phyloP scores from a whole-genome alignment of 1,140 invertebrate genomes.

The Trypoxylus dichotomus region DNA sequence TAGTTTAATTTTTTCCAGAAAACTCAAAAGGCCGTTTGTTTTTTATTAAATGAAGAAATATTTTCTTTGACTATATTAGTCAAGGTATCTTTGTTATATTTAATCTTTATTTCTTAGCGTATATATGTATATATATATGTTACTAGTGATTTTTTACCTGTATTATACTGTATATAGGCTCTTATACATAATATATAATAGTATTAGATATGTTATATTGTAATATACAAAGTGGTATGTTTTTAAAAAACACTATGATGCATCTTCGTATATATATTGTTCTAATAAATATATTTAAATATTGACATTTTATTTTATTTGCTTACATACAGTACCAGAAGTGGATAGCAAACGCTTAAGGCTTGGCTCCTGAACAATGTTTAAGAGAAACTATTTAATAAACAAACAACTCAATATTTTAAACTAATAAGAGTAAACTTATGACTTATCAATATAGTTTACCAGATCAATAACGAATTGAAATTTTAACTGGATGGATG shows the following conservation, averaged over 20 bases:
- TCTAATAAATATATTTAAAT: slow-evolving; percentile 32
- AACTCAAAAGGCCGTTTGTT: neutral
- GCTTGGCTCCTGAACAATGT: too few relatives aligned
- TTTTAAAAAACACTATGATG: slow-evolving; percentile 42
- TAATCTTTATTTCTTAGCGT: slow-evolving; percentile 38
- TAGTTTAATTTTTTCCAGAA: slow-evolving; percentile 13
- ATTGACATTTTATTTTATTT: slow-evolving; percentile 15
- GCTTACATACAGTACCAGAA: neutral
- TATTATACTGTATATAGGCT: slow-evolving; percentile 48
- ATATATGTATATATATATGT: slow-evolving; percentile 28
- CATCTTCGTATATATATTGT: slow-evolving; percentile 30
- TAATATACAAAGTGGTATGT: slow-evolving; percentile 46
- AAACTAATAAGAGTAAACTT: too few relatives aligned
- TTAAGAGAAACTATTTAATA: too few relatives aligned
- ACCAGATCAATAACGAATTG: too few relatives aligned
- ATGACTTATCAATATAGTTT: too few relatives aligned
- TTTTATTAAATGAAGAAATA: slow-evolving; percentile 26
- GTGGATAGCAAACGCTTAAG: too few relatives aligned
- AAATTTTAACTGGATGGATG: too few relatives aligned
- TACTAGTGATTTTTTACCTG: slow-evolving; percentile 45
- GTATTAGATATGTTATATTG: slow-evolving; percentile 36
- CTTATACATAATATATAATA: slow-evolving; percentile 37
- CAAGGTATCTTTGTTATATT: slow-evolving; percentile 43
- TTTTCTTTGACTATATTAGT: slow-evolving; percentile 48
- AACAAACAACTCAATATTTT: too few relatives aligned